Evolutionary conservation across 2,797 vertebrate species (phyloP).

Genomic region (Phrynocephalus vlangalii): DNA sequence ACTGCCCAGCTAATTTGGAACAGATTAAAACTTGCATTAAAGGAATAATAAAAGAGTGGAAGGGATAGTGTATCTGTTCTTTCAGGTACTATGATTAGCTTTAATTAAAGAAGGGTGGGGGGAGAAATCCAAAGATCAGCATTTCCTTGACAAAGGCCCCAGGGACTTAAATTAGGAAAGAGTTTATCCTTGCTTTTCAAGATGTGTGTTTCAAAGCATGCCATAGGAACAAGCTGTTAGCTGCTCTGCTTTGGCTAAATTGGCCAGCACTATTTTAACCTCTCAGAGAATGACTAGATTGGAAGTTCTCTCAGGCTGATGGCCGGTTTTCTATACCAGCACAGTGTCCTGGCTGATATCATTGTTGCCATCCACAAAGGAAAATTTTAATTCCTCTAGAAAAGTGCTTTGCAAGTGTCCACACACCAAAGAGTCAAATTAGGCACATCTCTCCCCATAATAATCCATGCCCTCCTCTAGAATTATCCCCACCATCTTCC

Average conservation of each 20-base stretch:
- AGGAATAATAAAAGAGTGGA: constrained; percentile 3
- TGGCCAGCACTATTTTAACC: not conserved
- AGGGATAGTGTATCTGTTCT: not conserved
- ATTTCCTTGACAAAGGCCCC: not conserved
- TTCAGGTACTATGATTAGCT: constrained; percentile 24
- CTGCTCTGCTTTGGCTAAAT: not conserved
- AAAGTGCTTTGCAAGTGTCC: too few relatives aligned
- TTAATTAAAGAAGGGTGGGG: not conserved
- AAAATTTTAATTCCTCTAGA: too few relatives aligned
- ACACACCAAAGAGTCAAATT: too few relatives aligned
- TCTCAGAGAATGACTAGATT: too few relatives aligned
- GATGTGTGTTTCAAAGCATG: not conserved
- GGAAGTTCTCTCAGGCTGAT: too few relatives aligned
- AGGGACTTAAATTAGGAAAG: not conserved
- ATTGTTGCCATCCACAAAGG: too few relatives aligned
- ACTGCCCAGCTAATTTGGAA: constrained; percentile 1
- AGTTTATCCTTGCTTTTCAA: not conserved
- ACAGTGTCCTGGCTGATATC: too few relatives aligned
- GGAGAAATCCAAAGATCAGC: not conserved
- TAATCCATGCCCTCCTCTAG: too few relatives aligned
- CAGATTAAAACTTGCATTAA: constrained; percentile 21
- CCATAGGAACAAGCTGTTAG: not conserved
- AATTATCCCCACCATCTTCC: too few relatives aligned
- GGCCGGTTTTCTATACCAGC: too few relatives aligned
- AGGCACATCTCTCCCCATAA: too few relatives aligned